Evolutionary conservation across 2,888 invertebrate genomes (phyloP), one percentile per base, ranked within the genome.

Genomic region (Laothoe populi): DNA sequence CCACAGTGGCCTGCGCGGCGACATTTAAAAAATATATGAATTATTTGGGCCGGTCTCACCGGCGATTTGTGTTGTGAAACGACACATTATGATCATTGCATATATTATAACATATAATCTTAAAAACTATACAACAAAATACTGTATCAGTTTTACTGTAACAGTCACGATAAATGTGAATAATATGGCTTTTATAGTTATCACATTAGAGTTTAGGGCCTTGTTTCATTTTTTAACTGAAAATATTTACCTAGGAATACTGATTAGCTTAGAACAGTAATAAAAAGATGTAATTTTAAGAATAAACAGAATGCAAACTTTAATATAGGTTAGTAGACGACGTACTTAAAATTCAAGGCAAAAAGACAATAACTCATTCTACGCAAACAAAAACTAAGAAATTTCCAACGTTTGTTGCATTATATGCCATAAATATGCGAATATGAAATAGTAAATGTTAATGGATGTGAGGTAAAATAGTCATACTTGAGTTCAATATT

Each of bases 11-110:
- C 59, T 49, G 60, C 26, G 60, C 64, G 72, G 64, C 78, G 78
- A 80, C 81, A 82, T 81, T 84, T 83, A 83, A 83, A 83, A 83
- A 75, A 70, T 46, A 53, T 53, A 70, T 67, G 61, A 70, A 70
- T 70, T 70, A 76, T 77, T 74, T 73, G 64, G 74, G 63, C 73
- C 73, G 70, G 70, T 68, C 64, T 59, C 60, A 59, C 63, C 44
- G 66, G 74, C 73, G 73, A 77, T 75, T 74, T 76, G 73, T 76
- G 62, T 69, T 73, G 58, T 60, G 69, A 67, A 68, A 74, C 46
- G 62, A 46, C 64, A 65, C 66, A 66, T 66, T 57, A 60, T 21
- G 60, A 63, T 66, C 49, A 40, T 24, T 40, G n/a, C 13, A 49
- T 49, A 49, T 60, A 24, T 16, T 60, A 23, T 38, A 19, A 60